Evolutionary conservation across 2,797 vertebrate species (phyloP), one percentile per base, ranked within the genome.

Genomic region (Yasuhikotakia modesta): DNA sequence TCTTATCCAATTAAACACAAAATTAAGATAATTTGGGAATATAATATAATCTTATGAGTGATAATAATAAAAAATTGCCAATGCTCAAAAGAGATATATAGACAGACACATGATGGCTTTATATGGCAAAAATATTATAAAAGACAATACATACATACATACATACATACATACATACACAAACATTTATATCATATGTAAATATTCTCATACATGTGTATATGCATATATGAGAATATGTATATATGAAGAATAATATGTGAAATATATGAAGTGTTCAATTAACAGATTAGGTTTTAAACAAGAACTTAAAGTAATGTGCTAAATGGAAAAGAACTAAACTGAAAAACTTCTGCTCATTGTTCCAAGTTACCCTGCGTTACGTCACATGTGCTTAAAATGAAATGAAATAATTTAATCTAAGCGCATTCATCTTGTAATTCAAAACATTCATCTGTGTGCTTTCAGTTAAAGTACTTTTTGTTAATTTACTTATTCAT

Each of bases 401-500:
- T 14, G 2, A 5, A 32, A 48, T 35, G 17, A 70, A 43, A 43
- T 43, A 43, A 73, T 32, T 12, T 0, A 10, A 53, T 19, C 14
- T 16, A 43, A 19, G 14, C 11, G 1, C 39, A 70, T 52, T 52
- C 35, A 78, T 43, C 45, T 48, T 13, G 53, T 24, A 39, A 60
- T 79, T 39, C 14, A 46, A 66, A 63, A 50, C 5, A 69, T 21
- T 1, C 24, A 52, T 52, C 16, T 52, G 8, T 17, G 21, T 64
- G 35, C 61, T 27, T 63, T 79, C 35, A 57, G 39, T 75, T 39
- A 79, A 64, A 46, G 19, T 12, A 21, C 46, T 61, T 22, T 70
- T 77, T 52, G n/a, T 73, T 72, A 39, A 77, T 52, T 55, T 7
- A 64, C 35, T 77, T 35, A 58, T 70, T 55, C 19, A 79, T 79